Conservation (phyloP, 1,140 invertebrate species). For the Subanguina moxae region DNA sequence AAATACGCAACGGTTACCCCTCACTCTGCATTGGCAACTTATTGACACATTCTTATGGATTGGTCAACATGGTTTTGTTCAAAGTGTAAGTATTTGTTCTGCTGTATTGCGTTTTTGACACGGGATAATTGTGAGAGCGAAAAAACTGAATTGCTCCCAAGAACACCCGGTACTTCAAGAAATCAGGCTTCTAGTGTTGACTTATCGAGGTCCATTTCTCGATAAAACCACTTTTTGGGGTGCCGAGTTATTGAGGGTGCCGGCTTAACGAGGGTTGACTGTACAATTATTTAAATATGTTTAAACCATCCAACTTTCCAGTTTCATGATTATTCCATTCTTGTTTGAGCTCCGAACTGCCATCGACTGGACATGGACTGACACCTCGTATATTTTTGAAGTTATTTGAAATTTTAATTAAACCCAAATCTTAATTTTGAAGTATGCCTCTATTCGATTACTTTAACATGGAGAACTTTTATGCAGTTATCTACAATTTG, state of each 20-base stretch:
- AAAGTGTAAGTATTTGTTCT: constrained; percentile 44
- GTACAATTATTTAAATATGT: no score
- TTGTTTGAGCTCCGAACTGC: constrained; percentile 88
- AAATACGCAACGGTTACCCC: constrained; percentile 58
- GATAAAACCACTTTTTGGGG: no score
- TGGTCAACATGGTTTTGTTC: constrained; percentile 57
- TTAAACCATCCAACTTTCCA: constrained; percentile 57
- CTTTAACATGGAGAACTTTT: constrained; percentile 86
- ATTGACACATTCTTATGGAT: constrained; percentile 55
- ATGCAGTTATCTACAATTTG: constrained; percentile 56
- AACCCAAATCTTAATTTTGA: not conserved
- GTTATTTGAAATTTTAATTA: not conserved
- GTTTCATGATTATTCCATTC: constrained; percentile 91
- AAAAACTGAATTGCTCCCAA: no score
- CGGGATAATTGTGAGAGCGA: no score
- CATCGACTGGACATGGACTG: constrained; percentile 85
- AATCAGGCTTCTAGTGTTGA: no score
- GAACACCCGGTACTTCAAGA: no score
- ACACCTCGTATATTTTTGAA: not conserved
- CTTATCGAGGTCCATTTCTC: no score
- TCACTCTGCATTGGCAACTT: constrained; percentile 55
- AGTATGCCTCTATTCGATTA: constrained; percentile 89
- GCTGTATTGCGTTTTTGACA: constrained; percentile 15
- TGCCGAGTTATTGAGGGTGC: no score
- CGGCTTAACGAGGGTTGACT: no score